These are phyloP conservation scores for Hydrotaea cyrtoneurina DNA, from an alignment of 2,888 invertebrate species.

Conservation along the genomic window DNA sequence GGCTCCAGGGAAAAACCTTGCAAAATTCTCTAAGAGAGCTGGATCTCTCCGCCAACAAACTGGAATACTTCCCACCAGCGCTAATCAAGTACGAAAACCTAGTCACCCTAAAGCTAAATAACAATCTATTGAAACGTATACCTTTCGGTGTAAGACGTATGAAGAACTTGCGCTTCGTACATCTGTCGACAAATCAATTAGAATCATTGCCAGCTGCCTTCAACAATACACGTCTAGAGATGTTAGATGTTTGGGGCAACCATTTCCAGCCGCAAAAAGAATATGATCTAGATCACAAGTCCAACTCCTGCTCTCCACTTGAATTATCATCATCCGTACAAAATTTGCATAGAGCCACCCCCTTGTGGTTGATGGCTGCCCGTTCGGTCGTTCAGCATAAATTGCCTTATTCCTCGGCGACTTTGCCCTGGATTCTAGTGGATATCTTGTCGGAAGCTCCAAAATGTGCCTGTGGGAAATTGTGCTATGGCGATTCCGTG, in stretches of 20 bases:
- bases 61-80: constrained; percentile 83
- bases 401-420: constrained; percentile 71
- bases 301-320: background rate
- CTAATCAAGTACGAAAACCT: constrained; percentile 85
- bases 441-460: constrained; percentile 78
- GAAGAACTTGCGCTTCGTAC: constrained; percentile 75
- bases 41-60: constrained; percentile 85
- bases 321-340: constrained; percentile 71
- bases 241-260: constrained; percentile 79
- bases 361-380: constrained; percentile 77
- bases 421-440: constrained; percentile 75
- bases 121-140: constrained; percentile 83
- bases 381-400: constrained; percentile 73
- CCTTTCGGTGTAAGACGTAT: constrained; percentile 86
- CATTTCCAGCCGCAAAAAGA: constrained; percentile 71
- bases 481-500: constrained; percentile 75
- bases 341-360: constrained; percentile 55
- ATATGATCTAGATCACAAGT: constrained; percentile 51
- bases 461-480: constrained; percentile 77
- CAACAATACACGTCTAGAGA: constrained; percentile 75
- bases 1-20: constrained; percentile 83
- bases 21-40: constrained; percentile 83
- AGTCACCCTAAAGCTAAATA: constrained; percentile 84
- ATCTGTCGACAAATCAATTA: constrained; percentile 76
- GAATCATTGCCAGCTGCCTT: constrained; percentile 78